Conservation (phyloP, 1,140 invertebrate genomes). For the Drosophila elegans region DNA sequence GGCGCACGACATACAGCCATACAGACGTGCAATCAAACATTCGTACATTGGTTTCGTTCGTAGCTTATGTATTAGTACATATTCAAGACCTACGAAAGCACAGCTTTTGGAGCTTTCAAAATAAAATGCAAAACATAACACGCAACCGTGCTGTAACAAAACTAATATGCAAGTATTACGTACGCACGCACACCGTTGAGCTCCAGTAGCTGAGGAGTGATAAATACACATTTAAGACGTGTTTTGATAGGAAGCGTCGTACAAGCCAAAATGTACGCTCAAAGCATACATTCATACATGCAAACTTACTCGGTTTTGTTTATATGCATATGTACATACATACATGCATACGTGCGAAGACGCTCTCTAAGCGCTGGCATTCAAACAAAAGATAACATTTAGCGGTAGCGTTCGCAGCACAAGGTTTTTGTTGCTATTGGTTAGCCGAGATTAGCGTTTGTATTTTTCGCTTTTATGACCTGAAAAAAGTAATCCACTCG, state of each 20-base stretch:
- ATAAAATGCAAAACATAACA: conserved; percentile 79
- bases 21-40: conserved; percentile 29
- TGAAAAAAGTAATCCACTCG: conserved; percentile 20
- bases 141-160: conserved; percentile 79
- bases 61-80: conserved; percentile 5
- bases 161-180: conserved; percentile 76
- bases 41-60: conserved; percentile 19
- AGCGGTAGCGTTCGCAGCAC: conserved; percentile 41
- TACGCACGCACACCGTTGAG: conserved; percentile 49
- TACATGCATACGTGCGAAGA: conserved; percentile 19
- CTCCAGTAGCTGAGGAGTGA: neutral
- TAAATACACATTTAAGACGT: conserved; percentile 51
- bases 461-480: conserved; percentile 25
- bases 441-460: conserved; percentile 23
- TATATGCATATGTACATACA: conserved; percentile 11
- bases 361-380: conserved; percentile 65
- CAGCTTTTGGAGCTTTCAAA: conserved; percentile 79
- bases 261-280: conserved; percentile 17
- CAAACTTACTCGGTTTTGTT: neutral
- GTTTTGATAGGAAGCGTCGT: conserved; percentile 60
- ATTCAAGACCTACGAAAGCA: conserved; percentile 63
- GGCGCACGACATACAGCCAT: conserved; percentile 20
- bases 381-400: conserved; percentile 60
- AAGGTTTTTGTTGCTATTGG: conserved; percentile 55
- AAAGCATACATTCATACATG: conserved; percentile 7